Base-by-base conservation (phyloP, 2,797 vertebrate species). In the Carduelis carduelis region DNA sequence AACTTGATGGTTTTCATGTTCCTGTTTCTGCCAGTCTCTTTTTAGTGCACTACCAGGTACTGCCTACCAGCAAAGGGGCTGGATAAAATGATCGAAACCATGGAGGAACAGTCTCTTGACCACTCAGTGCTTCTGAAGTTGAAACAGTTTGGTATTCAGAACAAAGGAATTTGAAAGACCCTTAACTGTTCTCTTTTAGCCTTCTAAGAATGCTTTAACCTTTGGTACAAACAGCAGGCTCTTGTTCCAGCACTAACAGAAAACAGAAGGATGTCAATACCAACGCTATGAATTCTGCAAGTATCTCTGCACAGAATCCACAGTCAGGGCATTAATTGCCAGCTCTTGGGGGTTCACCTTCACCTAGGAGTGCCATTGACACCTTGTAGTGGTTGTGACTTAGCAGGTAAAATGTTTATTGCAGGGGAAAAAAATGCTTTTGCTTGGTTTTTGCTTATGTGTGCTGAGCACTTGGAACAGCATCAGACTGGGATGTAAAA, bases 401-500 rank as follows among this genome's bases (percentile, higher is more conserved):
- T 44, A 34, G 47, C 76, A 90, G 82, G 81, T 39, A 83, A 85
- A 80, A 16, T 59, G 12, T 10, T 82, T 53, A 41, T 14, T 77
- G 44, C n/a, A 27, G 41, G 27, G 3, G 3, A 1, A 6, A 10
- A 18, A n/a, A 44, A 8, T 5, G 37, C 12, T 55, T 66, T 74
- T 66, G 46, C 9, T 82, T 63, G 22, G 0, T 13, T 49, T 66
- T 85, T 71, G 53, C 46, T 71, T 44, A 8, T 2, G 2, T 27
- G 9, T 13, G 6, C 12, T 76, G 59, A 85, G 64, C 22, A 4
- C 28, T 90, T 23, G 65, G 35, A 76, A 27, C 52, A 50, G 64
- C 2, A 0, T 69, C 49, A 65, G 43, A 13, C 47, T 47, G 0
- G 0, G 59, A 52, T 35, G 60, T 61, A 30, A 49, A 49, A 83